Base-by-base conservation (phyloP, 1,140 invertebrate genomes). In the Papilio glaucus region DNA sequence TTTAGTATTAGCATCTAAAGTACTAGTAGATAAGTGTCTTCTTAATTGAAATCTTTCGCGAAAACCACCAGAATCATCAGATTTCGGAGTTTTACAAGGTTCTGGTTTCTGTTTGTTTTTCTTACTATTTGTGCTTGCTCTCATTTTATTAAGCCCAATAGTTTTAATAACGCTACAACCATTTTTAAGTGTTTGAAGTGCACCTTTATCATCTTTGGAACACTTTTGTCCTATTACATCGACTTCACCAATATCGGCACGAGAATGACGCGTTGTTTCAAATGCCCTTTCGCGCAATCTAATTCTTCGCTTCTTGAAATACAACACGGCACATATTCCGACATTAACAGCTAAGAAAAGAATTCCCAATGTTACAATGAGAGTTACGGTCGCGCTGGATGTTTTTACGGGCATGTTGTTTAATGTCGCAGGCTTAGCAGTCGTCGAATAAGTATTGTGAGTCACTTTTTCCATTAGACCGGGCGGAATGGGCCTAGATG, bases 281-380 rank as follows among this genome's bases (percentile, higher is more conserved):
- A 93, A 81, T n/a, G 93, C 83, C 72, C 88, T 92, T 69, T 94
- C 93, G 73, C 95, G 91, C 37, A 89, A 82, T 80, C 93, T 93
- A 45, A 95, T 81, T 85, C 94, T 95, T 74, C 95, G 94, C 77
- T 95, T 95, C 85, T 96, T 97, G 74, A 96, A 96, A 84, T 97
- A 97, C n/a, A 98, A 93, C 45, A 95, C 95, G 4, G 95, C 93
- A 79, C 97, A 97, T 8, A 96, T 95, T 37, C 95, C 95, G 1
- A 98, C 86, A 87, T 98, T 99, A 12, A 98, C 91, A n/a, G 97
- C 90, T 1, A 99, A 91, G 83, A 99, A 97, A 24, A 96, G 91
- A 41, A 97, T 94, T 15, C 96, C 96, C 24, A 98, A 94, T 0
- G 96, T 95, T 12, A 98, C 95, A 53, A 97, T 95, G 57, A 98